These are phyloP conservation scores for Tinea pellionella DNA, from an alignment of 2,888 invertebrate genomes.

Conservation along the genomic window DNA sequence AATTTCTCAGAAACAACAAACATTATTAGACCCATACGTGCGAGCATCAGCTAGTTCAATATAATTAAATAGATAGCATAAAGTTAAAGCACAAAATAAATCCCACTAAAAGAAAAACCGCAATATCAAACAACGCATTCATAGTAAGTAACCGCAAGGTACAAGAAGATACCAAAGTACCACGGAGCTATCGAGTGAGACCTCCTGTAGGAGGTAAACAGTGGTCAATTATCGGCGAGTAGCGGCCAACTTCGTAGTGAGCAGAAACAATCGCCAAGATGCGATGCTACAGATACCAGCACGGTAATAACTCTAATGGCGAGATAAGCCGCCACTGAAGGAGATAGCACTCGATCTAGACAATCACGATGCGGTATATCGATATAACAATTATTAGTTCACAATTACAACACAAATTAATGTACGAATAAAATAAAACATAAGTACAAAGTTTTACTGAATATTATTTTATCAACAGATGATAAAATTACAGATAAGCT, in stretches of 20 bases:
- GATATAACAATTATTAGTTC: neutral
- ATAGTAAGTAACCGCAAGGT: neutral
- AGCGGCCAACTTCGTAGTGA: conserved; percentile 39
- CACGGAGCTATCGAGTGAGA: conserved; percentile 51
- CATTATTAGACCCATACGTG: too few relatives aligned
- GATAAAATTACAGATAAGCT: neutral
- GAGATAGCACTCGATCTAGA: conserved; percentile 33
- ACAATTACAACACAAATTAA: neutral
- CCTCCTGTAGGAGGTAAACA: conserved; percentile 59
- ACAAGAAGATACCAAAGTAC: neutral
- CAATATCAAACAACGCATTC: neutral
- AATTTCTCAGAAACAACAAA: too few relatives aligned
- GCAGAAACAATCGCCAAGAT: conserved; percentile 66
- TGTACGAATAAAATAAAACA: neutral
- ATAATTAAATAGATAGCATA: too few relatives aligned
- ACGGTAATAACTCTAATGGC: conserved; percentile 68
- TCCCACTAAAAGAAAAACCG: neutral
- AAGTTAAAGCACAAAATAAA: too few relatives aligned
- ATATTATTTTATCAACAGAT: neutral
- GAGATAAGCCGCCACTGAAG: conserved; percentile 60
- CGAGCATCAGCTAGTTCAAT: too few relatives aligned
- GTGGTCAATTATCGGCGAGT: conserved; percentile 64
- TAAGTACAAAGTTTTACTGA: neutral
- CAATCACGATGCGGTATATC: conserved; percentile 10
- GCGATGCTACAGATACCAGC: conserved; percentile 63